Percentiles rank a stretch among this genome's conserved stretches.
phyloP scores from a whole-genome alignment of 2,888 invertebrate genomes.

The Caenorhabditis doughertyi region DNA sequence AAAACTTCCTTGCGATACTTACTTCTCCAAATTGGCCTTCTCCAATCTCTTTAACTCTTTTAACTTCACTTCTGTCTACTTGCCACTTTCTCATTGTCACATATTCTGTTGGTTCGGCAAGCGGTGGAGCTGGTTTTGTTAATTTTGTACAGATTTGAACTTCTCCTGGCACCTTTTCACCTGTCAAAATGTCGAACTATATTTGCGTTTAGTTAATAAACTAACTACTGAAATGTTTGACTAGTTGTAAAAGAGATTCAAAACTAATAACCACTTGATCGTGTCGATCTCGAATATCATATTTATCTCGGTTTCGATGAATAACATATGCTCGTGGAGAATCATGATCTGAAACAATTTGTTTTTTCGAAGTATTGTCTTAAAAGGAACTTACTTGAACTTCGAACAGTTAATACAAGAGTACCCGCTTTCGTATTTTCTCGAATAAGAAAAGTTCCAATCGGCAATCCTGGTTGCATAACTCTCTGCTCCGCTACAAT shows the following conservation, averaged over 20 bases:
- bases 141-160: slow-evolving; percentile 55
- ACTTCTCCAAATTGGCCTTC: slow-evolving; percentile 63
- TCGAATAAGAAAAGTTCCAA: slow-evolving; percentile 61
- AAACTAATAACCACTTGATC: slow-evolving; percentile 43
- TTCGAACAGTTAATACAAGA: slow-evolving; percentile 52
- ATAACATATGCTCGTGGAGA: slow-evolving; percentile 46
- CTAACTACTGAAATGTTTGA: slow-evolving; percentile 51
- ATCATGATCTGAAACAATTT: slow-evolving; percentile 41
- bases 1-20: no score
- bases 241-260: slow-evolving; percentile 37
- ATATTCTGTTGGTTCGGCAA: slow-evolving; percentile 36
- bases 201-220: background rate
- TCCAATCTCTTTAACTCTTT: slow-evolving; percentile 42
- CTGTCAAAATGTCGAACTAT: background rate
- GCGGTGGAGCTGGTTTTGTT: slow-evolving; percentile 58
- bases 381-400: slow-evolving; percentile 42
- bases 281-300: slow-evolving; percentile 47
- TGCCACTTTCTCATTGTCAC: slow-evolving; percentile 53
- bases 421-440: slow-evolving; percentile 49
- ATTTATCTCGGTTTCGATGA: slow-evolving; percentile 39
- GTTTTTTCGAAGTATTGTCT: no score
- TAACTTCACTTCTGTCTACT: slow-evolving; percentile 48
- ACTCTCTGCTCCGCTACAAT: slow-evolving; percentile 55
- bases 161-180: slow-evolving; percentile 44
- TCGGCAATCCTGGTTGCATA: slow-evolving; percentile 60